Percentiles rank a stretch among this genome's conserved stretches.
These are phyloP conservation scores for Trilocha varians DNA, from an alignment of 2,888 invertebrate genomes.

Conservation along the genomic window DNA sequence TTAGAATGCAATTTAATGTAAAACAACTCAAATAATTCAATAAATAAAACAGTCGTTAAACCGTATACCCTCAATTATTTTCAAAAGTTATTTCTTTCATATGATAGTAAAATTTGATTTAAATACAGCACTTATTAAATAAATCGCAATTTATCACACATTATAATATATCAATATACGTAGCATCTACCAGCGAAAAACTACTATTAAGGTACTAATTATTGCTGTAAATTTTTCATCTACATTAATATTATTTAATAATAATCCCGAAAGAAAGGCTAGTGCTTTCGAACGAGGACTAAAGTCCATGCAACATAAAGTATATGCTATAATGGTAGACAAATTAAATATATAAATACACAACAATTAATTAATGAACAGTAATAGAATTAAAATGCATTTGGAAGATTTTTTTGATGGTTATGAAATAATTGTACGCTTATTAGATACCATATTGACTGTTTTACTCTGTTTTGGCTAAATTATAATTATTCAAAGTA, in stretches of 20 bases:
- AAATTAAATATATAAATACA: neutral
- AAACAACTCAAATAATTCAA: constrained; percentile 21
- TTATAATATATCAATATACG: constrained; percentile 32
- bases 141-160: constrained; percentile 64
- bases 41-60: constrained; percentile 4
- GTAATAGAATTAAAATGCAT: no score
- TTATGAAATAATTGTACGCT: no score
- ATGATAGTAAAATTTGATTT: constrained; percentile 26
- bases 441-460: no score
- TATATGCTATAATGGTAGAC: neutral
- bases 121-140: constrained; percentile 40
- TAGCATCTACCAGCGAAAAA: constrained; percentile 65
- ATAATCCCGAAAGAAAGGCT: constrained; percentile 66
- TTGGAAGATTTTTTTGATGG: no score
- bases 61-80: constrained; percentile 2
- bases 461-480: no score
- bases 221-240: constrained; percentile 65
- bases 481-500: no score
- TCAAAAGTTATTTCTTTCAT: constrained; percentile 12
- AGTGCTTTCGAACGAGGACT: constrained; percentile 28
- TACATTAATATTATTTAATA: constrained; percentile 33
- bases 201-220: constrained; percentile 65
- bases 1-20: constrained; percentile 36
- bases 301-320: constrained; percentile 15
- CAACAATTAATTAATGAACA: no score